Percentiles rank a stretch among this genome's conserved stretches.
These are phyloP conservation scores for Mesorhabditis spiculigera DNA, from an alignment of 2,888 invertebrate species.

Conservation along the genomic window DNA sequence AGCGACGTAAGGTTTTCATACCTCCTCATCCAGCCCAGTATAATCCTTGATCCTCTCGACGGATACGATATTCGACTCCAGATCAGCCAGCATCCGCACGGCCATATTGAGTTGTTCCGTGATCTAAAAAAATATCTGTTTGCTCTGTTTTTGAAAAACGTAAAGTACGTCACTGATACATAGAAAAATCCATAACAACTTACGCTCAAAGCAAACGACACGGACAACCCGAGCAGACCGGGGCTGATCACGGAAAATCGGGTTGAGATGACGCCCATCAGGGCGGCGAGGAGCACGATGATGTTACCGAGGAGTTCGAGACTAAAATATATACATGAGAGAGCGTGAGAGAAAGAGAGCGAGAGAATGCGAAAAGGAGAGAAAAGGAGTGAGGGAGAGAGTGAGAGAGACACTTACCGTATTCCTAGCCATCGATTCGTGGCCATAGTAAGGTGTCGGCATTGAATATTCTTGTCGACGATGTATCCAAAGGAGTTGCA, in stretches of 20 bases:
- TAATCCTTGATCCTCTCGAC: conserved; percentile 96
- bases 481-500: conserved; percentile 13
- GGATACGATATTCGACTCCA: conserved; percentile 93
- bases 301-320: conserved; percentile 89
- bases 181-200: conserved; percentile 20
- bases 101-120: conserved; percentile 29
- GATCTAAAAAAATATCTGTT: conserved; percentile 16
- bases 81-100: conserved; percentile 89
- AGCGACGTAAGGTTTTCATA: not conserved
- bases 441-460: conserved; percentile 39
- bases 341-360: too few species aligned
- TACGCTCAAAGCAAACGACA: conserved; percentile 60
- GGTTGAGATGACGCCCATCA: conserved; percentile 76
- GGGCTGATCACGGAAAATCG: conserved; percentile 59
- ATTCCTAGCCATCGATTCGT: conserved; percentile 77
- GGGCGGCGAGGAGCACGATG: conserved; percentile 77
- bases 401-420: conserved; percentile 61
- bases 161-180: not conserved
- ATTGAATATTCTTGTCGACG: conserved; percentile 27
- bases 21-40: conserved; percentile 16
- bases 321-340: not conserved
- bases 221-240: conserved; percentile 64
- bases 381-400: not conserved
- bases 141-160: not conserved
- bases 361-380: too few species aligned